Percentiles rank a stretch among this genome's conserved stretches.
phyloP scores from a whole-genome alignment of 2,888 invertebrate genomes.

The Drosophila austrosaltans region DNA sequence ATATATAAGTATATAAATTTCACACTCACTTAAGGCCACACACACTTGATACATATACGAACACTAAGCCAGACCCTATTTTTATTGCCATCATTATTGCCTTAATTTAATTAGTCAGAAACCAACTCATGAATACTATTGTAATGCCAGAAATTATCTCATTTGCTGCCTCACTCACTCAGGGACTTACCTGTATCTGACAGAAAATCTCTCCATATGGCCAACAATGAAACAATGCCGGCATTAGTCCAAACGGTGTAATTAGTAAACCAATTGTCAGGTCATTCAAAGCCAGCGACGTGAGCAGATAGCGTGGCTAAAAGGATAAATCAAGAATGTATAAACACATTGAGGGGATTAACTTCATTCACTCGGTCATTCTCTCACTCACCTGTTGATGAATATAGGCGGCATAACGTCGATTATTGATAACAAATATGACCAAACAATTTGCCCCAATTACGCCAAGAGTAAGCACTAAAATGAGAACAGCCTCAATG shows the following conservation, averaged over 20 bases:
- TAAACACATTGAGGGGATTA: neutral
- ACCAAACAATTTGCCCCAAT: slow-evolving; percentile 91
- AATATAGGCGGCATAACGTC: slow-evolving; percentile 92
- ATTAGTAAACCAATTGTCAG: slow-evolving; percentile 93
- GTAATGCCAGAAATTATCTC: slow-evolving; percentile 36
- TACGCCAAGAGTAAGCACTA: slow-evolving; percentile 90
- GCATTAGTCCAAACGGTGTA: slow-evolving; percentile 92
- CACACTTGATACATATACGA: neutral
- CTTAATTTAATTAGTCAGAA: slow-evolving; percentile 34
- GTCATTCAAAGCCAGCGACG: slow-evolving; percentile 94
- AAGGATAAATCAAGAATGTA: slow-evolving; percentile 28
- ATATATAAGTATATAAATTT: neutral
- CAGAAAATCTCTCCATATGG: slow-evolving; percentile 95
- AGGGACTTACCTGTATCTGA: slow-evolving; percentile 91
- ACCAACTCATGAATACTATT: slow-evolving; percentile 14
- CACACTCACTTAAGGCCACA: neutral
- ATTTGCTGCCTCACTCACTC: neutral
- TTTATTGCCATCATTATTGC: slow-evolving; percentile 26
- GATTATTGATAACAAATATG: slow-evolving; percentile 92
- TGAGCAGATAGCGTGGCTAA: slow-evolving; percentile 93
- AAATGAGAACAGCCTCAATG: slow-evolving; percentile 90
- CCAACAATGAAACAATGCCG: slow-evolving; percentile 94
- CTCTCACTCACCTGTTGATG: slow-evolving; percentile 90
- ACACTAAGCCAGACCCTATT: neutral
- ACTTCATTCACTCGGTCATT: slow-evolving; percentile 49